Evolutionary conservation across 2,888 invertebrate species (phyloP), one percentile per base, ranked within the genome.

Genomic region (Melikaiella ostensackeni): DNA sequence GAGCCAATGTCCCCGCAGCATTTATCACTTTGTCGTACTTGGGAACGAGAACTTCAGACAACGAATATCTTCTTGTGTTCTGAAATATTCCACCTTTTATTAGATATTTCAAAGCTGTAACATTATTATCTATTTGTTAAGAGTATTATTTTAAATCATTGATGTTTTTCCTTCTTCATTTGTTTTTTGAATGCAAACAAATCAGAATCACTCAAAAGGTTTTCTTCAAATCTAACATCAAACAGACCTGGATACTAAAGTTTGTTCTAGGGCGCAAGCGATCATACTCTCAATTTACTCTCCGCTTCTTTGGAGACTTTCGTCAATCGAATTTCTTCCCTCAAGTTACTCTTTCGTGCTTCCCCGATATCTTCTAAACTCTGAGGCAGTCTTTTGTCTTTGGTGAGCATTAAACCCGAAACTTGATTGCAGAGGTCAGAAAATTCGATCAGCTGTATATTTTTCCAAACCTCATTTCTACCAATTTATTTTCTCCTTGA

Each of bases 251-350:
- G 30, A 30, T 9, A n/a, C n/a, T 21, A 63, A 33, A 38, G 63
- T 63, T 63, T 35, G 21, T 21, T 63, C 35, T 27, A 38, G 11
- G 30, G 9, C 63, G 35, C 21, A 33, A 63, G 35, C 11, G 63
- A 63, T 63, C 33, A 35, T 63, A 27, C 13, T 35, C 19, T 61
- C 33, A 35, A 35, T 63, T 35, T 63, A 35, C 33, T 13, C 33
- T 63, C 38, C 13, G 21, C n/a, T 63, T 21, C 13, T 63, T 35
- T 35, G 21, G 63, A 59, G 63, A 35, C 35, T 63, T 35, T 21
- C n/a, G 63, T 35, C 63, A 63, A 63, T 33, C 33, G n/a, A 63
- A 63, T 63, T 63, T 63, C n/a, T 35, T 33, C 21, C 35, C n/a
- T 63, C 13, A 21, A 35, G 33, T 63, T 21, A 21, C 35, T 33